Conservation (phyloP, 2,888 invertebrate genomes). For the Loripinus fragilis region DNA sequence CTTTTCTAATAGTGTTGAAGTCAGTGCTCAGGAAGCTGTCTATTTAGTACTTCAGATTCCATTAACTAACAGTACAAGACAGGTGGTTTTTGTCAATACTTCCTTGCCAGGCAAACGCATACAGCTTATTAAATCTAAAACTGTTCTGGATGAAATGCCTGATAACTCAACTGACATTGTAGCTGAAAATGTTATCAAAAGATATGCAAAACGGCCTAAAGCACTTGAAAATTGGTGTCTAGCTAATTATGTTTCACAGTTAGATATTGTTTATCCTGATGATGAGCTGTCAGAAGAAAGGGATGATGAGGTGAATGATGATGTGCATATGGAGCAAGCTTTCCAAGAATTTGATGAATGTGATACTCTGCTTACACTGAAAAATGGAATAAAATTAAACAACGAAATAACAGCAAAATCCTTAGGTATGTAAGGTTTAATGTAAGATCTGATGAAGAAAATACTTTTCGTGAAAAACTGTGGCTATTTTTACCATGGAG, state of each 20-base stretch:
- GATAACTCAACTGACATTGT: slow-evolving; percentile 40
- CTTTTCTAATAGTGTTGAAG: slow-evolving; percentile 51
- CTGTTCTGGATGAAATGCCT: slow-evolving; percentile 46
- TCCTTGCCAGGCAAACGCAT: slow-evolving; percentile 60
- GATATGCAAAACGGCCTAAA: slow-evolving; percentile 55
- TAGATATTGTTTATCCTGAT: slow-evolving; percentile 39
- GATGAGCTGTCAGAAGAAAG: slow-evolving; percentile 19
- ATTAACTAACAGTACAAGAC: slow-evolving; percentile 39
- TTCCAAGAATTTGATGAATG: neutral
- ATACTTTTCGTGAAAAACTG: slow-evolving; percentile 29
- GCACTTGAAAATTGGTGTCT: slow-evolving; percentile 45
- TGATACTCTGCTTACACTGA: neutral
- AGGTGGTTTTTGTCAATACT: slow-evolving; percentile 60
- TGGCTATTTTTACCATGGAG: slow-evolving; percentile 35
- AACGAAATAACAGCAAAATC: neutral
- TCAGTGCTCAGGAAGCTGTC: slow-evolving; percentile 65
- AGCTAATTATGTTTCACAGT: slow-evolving; percentile 53
- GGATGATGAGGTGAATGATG: slow-evolving; percentile 17
- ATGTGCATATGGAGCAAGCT: neutral
- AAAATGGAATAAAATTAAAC: neutral
- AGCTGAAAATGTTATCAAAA: slow-evolving; percentile 33
- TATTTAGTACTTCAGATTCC: slow-evolving; percentile 58
- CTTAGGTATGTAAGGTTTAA: slow-evolving; percentile 34
- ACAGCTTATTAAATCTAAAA: slow-evolving; percentile 61
- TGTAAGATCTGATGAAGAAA: slow-evolving; percentile 23